phyloP scores from a whole-genome alignment of 2,113 vertebrate genomes.

The Antidorcas marsupialis region DNA sequence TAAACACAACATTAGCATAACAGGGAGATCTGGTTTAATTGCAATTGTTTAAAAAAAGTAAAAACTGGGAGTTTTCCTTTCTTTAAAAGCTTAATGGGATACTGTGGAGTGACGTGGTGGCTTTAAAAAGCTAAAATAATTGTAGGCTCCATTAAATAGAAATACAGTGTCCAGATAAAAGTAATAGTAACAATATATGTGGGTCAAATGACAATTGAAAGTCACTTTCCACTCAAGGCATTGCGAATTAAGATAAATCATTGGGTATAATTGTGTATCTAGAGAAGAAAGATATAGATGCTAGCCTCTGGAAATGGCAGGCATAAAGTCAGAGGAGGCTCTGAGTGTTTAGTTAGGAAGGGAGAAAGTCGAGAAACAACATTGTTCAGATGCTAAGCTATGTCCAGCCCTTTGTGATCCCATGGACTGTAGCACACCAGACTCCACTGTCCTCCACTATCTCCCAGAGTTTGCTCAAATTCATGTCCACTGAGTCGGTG shows the following conservation, averaged over 20 bases:
- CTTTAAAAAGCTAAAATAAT: not conserved
- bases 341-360: not conserved
- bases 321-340: not conserved
- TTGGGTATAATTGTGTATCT: accelerated
- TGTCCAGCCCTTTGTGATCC: not conserved
- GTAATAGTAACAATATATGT: not conserved
- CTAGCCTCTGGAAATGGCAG: not conserved
- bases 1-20: not conserved
- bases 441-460: not conserved
- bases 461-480: not conserved
- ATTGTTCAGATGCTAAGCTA: not conserved
- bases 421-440: not conserved
- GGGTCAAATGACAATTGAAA: not conserved
- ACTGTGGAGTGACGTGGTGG: not conserved
- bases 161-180: not conserved
- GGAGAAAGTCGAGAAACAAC: not conserved
- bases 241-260: not conserved
- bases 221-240: not conserved
- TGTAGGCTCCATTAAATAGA: not conserved
- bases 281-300: not conserved
- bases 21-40: not conserved
- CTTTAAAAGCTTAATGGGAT: not conserved
- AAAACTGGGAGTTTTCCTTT: not conserved
- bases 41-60: not conserved
- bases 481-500: not conserved